phyloP scores from a whole-genome alignment of 2,113 vertebrate species.

The Theristicus caerulescens region DNA sequence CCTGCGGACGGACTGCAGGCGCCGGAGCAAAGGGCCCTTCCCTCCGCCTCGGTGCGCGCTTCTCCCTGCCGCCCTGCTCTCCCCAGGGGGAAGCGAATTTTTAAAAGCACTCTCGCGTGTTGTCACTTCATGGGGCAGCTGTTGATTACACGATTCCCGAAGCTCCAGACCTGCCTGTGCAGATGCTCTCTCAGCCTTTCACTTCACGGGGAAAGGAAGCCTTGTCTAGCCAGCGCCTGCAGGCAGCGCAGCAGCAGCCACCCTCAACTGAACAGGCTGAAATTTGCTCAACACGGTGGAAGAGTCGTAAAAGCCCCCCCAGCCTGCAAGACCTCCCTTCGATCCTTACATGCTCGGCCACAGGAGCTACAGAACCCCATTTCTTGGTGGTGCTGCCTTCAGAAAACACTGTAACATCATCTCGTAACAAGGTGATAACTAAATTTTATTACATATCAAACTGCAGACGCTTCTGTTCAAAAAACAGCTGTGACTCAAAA shows the following conservation, averaged over 20 bases:
- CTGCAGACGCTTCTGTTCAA: neutral
- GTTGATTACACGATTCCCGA: neutral
- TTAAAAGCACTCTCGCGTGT: fast-evolving
- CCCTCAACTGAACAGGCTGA: fast-evolving
- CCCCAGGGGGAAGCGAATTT: neutral
- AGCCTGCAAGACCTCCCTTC: neutral
- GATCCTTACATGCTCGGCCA: neutral
- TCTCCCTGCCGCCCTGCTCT: too few relatives aligned
- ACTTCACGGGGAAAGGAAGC: too few relatives aligned
- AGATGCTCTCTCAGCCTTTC: neutral
- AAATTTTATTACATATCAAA: neutral
- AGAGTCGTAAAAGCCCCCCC: neutral
- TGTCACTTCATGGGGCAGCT: neutral
- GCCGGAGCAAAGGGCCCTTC: neutral
- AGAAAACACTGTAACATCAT: neutral
- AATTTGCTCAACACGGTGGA: fast-evolving
- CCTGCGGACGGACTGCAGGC: neutral
- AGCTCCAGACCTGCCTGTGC: neutral
- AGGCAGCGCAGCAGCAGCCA: neutral
- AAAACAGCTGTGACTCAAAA: neutral
- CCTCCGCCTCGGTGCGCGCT: neutral
- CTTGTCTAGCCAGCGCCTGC: too few relatives aligned
- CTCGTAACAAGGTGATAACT: fast-evolving
- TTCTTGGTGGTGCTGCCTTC: neutral
- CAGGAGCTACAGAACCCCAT: fast-evolving